phyloP scores from a whole-genome alignment of 2,888 invertebrate genomes.

The Phytoseiulus persimilis region DNA sequence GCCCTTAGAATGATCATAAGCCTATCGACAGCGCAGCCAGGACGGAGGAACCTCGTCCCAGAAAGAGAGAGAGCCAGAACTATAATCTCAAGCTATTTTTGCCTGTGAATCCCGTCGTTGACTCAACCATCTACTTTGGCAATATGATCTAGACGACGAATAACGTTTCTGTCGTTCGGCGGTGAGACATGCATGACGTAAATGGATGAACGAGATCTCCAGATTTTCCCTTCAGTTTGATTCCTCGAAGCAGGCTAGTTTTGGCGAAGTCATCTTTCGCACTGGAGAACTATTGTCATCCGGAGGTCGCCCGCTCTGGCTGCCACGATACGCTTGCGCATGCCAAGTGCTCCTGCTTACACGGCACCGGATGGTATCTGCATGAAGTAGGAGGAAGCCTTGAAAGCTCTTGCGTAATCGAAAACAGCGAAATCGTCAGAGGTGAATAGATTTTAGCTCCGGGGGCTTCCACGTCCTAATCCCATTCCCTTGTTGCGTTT shows the following conservation, averaged over 20 bases:
- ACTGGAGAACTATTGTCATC: neutral
- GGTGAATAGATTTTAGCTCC: neutral
- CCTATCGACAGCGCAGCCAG: too few relatives aligned
- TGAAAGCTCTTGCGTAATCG: neutral
- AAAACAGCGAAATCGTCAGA: neutral
- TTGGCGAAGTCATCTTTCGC: neutral
- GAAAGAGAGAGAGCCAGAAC: neutral
- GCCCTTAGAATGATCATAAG: too few relatives aligned
- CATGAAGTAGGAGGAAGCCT: neutral
- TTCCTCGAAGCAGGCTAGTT: neutral
- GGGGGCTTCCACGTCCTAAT: neutral
- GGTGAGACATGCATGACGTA: neutral
- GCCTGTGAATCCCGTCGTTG: neutral
- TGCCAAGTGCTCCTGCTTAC: neutral
- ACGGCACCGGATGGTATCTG: neutral
- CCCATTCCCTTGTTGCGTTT: neutral
- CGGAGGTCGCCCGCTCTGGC: neutral
- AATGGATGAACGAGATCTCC: neutral
- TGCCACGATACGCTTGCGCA: neutral
- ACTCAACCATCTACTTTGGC: neutral
- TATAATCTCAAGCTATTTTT: neutral
- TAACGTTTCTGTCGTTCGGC: neutral
- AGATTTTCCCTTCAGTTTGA: neutral
- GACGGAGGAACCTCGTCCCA: too few relatives aligned
- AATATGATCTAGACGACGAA: neutral